Evolutionary conservation across 2,797 vertebrate species (phyloP).

Genomic region (Spondyliosoma cantharus): DNA sequence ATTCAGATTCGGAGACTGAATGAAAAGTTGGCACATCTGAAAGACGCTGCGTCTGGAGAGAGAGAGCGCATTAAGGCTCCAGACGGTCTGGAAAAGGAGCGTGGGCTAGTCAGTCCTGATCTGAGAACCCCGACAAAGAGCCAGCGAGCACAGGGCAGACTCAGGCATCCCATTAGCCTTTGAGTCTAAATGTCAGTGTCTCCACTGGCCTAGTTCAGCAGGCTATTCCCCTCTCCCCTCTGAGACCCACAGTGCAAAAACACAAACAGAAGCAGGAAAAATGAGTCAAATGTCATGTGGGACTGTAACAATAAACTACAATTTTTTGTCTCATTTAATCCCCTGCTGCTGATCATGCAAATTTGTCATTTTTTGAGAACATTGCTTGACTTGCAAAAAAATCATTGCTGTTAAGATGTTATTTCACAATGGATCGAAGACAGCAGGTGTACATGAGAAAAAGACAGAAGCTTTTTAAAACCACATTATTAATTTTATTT

Average conservation of each 20-base stretch:
- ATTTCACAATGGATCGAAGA: slow-evolving; percentile 9
- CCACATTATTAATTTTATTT: not conserved
- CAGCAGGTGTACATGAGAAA: not conserved
- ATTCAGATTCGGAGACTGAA: slow-evolving; percentile 48
- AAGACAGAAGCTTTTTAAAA: not conserved
- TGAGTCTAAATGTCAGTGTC: slow-evolving; percentile 85
- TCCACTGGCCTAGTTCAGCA: slow-evolving; percentile 80
- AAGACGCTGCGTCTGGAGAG: slow-evolving; percentile 49
- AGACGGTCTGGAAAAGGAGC: slow-evolving; percentile 59
- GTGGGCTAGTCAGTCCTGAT: slow-evolving; percentile 61
- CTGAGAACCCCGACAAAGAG: slow-evolving; percentile 71
- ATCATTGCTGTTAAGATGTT: not conserved
- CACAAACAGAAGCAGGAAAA: slow-evolving; percentile 67
- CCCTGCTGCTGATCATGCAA: slow-evolving; percentile 39
- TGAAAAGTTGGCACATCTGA: slow-evolving; percentile 57
- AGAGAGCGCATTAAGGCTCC: slow-evolving; percentile 44
- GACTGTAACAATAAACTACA: slow-evolving; percentile 47
- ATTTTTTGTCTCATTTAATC: slow-evolving; percentile 33
- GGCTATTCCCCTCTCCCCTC: slow-evolving; percentile 57
- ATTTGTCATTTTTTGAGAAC: slow-evolving; percentile 33
- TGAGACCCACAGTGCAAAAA: slow-evolving; percentile 65
- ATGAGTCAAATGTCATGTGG: slow-evolving; percentile 70
- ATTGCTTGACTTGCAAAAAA: not conserved
- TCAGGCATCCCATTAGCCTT: slow-evolving; percentile 86
- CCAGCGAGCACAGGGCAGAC: slow-evolving; percentile 63